Evolutionary conservation across 1,140 invertebrate species (phyloP).

Genomic region (Pogonomyrmex barbatus): DNA sequence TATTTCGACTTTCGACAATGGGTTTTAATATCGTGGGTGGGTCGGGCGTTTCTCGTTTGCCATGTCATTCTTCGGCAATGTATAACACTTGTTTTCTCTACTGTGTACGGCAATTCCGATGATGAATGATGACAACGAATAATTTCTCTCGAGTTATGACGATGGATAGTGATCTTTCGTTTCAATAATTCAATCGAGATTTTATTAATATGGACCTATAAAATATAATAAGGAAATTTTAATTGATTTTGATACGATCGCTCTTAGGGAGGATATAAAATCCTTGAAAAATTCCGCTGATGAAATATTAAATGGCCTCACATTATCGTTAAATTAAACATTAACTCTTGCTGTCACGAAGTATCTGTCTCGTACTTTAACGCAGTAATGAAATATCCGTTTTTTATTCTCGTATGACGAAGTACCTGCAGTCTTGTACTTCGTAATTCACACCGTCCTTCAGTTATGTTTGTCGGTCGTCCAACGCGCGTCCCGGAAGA

Average conservation of each 20-base stretch:
- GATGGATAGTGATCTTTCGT: background rate
- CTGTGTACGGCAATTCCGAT: background rate
- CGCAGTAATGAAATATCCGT: background rate
- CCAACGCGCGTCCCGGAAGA: slow-evolving; percentile 42
- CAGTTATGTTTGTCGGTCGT: slow-evolving; percentile 23
- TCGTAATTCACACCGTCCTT: slow-evolving; percentile 45
- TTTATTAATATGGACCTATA: background rate
- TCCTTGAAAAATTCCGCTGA: slow-evolving; percentile 4
- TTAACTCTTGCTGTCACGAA: slow-evolving; percentile 18
- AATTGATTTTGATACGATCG: background rate
- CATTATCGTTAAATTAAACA: slow-evolving; percentile 52
- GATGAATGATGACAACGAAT: slow-evolving; percentile 1
- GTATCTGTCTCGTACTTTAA: slow-evolving; percentile 15
- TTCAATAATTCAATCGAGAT: background rate
- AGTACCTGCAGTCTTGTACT: slow-evolving; percentile 34
- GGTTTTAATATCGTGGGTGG: slow-evolving; percentile 13
- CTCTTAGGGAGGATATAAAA: slow-evolving; percentile 7
- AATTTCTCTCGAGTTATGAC: background rate
- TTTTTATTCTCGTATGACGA: slow-evolving; percentile 22
- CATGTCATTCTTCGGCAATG: background rate
- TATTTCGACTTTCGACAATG: slow-evolving; percentile 37
- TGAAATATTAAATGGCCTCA: slow-evolving; percentile 12
- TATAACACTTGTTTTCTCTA: background rate
- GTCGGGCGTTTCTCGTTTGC: background rate
- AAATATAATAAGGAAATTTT: slow-evolving; percentile 1